Percentiles rank a stretch among this genome's conserved stretches.
phyloP scores from a whole-genome alignment of 2,113 vertebrate genomes.

The Gobius niger region DNA sequence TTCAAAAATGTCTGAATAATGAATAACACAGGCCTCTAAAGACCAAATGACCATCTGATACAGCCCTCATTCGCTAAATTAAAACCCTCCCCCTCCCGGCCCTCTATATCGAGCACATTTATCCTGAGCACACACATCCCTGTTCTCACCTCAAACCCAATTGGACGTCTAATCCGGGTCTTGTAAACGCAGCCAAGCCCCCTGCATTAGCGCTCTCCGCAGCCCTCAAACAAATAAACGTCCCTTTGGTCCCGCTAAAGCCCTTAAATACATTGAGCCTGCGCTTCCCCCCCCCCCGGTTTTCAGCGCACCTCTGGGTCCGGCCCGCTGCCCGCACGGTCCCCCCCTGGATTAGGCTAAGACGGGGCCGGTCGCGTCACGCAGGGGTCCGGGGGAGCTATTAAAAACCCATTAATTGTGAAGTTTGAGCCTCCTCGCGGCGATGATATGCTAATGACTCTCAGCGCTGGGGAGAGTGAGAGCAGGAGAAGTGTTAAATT shows the following conservation, averaged over 20 bases:
- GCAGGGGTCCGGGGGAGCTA: slow-evolving; percentile 62
- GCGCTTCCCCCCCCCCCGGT: slow-evolving; percentile 35
- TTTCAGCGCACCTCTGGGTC: slow-evolving; percentile 60
- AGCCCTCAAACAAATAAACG: slow-evolving; percentile 68
- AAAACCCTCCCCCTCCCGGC: no score
- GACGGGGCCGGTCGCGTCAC: slow-evolving; percentile 60
- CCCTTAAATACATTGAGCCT: slow-evolving; percentile 55
- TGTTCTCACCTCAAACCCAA: slow-evolving; percentile 43
- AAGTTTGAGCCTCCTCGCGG: slow-evolving; percentile 61
- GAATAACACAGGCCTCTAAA: no score
- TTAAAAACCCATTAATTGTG: slow-evolving; percentile 77
- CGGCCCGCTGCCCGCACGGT: slow-evolving; percentile 71
- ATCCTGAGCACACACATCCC: not conserved
- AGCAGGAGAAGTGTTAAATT: slow-evolving; percentile 12
- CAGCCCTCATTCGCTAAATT: no score
- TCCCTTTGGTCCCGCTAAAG: slow-evolving; percentile 57
- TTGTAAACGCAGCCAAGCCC: slow-evolving; percentile 41
- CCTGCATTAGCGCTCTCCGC: slow-evolving; percentile 37
- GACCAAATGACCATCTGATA: no score
- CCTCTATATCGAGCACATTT: not conserved
- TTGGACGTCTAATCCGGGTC: slow-evolving; percentile 49
- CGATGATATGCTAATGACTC: slow-evolving; percentile 73
- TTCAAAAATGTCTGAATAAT: no score
- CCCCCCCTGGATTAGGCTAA: slow-evolving; percentile 63
- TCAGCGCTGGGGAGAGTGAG: slow-evolving; percentile 33